Conservation (phyloP, 2,113 vertebrate genomes). For the Calyptomena viridis region DNA sequence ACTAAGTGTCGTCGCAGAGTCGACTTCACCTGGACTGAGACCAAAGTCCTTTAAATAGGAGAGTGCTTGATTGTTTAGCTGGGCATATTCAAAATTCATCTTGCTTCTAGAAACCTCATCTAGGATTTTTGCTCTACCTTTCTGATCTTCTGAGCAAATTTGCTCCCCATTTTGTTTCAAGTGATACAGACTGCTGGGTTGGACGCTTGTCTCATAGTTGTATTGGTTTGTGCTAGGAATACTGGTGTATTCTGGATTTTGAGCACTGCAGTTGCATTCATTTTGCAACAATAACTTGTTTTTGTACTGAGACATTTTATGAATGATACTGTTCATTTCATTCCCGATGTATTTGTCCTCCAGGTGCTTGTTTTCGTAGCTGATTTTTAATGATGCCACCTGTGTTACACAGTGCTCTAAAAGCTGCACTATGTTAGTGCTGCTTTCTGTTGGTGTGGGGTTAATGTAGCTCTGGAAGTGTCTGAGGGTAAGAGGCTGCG, state of each 20-base stretch:
- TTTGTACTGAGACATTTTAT: slow-evolving; percentile 32
- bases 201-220: neutral
- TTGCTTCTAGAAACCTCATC: slow-evolving; percentile 21
- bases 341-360: neutral
- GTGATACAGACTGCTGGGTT: neutral
- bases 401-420: slow-evolving; percentile 71
- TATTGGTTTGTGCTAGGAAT: neutral
- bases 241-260: neutral
- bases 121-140: neutral
- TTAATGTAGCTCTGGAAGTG: slow-evolving; percentile 45
- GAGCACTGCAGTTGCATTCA: neutral
- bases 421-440: slow-evolving; percentile 59
- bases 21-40: neutral
- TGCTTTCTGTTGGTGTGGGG: slow-evolving; percentile 40
- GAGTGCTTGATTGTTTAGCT: slow-evolving; percentile 31
- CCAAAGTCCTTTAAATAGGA: slow-evolving; percentile 45
- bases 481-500: neutral
- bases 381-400: slow-evolving; percentile 74
- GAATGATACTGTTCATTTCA: neutral
- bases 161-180: slow-evolving; percentile 18
- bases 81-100: slow-evolving; percentile 44
- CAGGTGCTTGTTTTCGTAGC: slow-evolving; percentile 15
- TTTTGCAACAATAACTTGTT: slow-evolving; percentile 37
- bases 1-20: neutral
- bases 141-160: slow-evolving; percentile 24